These are phyloP conservation scores for Steatocranus sp. DNA, from an alignment of 2,797 vertebrate genomes.

Conservation along the genomic window DNA sequence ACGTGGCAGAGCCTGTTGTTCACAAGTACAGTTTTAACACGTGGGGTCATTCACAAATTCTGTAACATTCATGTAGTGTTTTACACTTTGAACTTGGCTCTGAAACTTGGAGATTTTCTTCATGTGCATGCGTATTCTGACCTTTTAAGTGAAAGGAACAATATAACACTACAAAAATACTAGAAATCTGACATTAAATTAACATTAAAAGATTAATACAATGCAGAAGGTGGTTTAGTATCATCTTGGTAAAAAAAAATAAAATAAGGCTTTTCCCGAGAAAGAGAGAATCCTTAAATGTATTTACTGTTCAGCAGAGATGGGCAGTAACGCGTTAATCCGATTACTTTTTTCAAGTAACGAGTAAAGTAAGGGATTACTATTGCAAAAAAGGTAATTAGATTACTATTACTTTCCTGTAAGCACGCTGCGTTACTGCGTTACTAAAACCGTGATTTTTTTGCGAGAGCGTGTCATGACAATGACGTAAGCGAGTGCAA, in stretches of 20 bases:
- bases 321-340: not conserved
- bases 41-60: not conserved
- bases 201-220: not conserved
- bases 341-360: fast-evolving
- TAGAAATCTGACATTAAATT: not conserved
- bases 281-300: not conserved
- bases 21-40: not conserved
- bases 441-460: not conserved
- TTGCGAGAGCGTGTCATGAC: not conserved
- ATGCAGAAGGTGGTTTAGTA: not conserved
- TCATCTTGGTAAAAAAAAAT: not conserved
- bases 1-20: not conserved
- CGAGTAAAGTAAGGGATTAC: not conserved
- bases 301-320: not conserved
- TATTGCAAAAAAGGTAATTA: fast-evolving
- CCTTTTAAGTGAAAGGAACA: not conserved
- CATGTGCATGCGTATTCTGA: not conserved
- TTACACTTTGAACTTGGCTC: not conserved
- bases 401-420: not conserved
- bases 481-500: fast-evolving
- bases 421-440: not conserved
- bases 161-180: not conserved
- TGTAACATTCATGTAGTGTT: not conserved
- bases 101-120: not conserved
- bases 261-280: not conserved